Evolutionary conservation across 2,888 invertebrate genomes (phyloP), one percentile per base, ranked within the genome.

Genomic region (Eupeodes latifasciatus): DNA sequence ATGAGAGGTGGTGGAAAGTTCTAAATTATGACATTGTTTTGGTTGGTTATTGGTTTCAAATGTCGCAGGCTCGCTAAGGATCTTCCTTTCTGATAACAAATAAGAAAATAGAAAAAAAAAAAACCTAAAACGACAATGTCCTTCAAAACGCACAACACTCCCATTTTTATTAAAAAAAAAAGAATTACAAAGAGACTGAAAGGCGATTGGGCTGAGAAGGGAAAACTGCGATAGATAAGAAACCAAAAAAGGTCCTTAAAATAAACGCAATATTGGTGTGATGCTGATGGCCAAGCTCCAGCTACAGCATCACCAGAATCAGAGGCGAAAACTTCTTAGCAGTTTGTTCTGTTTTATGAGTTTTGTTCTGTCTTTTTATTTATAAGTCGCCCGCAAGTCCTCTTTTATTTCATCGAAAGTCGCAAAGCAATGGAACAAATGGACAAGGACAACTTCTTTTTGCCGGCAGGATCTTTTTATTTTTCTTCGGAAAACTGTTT

Each of bases 401-500:
- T 40, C 40, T 76, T 76, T 78, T 74, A 75, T 79, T 64, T 44
- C 40, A 9, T 40, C 40, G 40, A 5, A 40, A 40, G 6, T 40
- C 40, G 6, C 40, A 75, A 59, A 47, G 72, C 59, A 85, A 77
- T 83, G 51, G 51, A 40, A 40, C 10, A 69, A 69, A 69, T 71
- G 84, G 81, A 88, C 87, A 87, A 44, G 80, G 71, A 53, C 79
- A 44, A 71, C 14, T 49, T 59, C 36, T 59, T 53, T 62, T 49
- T 12, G 59, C 34, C 76, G 80, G 66, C 80, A 83, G 87, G 87
- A 87, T 53, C 62, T 76, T 72, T 74, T 62, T 61, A 74, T 81
- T 92, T 91, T 92, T 91, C 90, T 92, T 91, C 91, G 36, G 34
- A 90, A 92, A 91, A 91, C 90, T 91, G 90, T 90, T 86, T 85